Percentiles rank a stretch among this genome's conserved stretches.
Evolutionary conservation across 2,113 vertebrate genomes (phyloP).

Genomic region (Sarotherodon lohbergeri): DNA sequence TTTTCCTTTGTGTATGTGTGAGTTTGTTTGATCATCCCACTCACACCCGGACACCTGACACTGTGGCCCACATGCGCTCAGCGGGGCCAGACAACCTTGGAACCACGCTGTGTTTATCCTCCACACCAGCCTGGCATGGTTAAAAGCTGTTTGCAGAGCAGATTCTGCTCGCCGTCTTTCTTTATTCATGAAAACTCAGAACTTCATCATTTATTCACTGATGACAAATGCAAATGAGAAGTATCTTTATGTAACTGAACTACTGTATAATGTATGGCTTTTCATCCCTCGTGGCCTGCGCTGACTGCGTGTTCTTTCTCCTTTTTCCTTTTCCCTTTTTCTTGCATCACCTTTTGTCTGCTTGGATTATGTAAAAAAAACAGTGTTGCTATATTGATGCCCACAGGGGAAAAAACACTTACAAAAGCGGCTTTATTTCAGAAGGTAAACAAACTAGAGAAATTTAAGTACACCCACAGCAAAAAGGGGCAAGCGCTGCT

Average conservation of each 20-base stretch:
- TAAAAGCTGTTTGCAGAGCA: not conserved
- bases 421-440: not conserved
- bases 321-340: not conserved
- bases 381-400: not conserved
- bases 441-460: not conserved
- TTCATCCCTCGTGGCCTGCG: not conserved
- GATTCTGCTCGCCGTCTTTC: not conserved
- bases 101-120: not conserved
- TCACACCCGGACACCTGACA: not conserved
- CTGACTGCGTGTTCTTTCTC: not conserved
- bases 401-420: not conserved
- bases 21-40: not conserved
- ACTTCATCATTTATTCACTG: not conserved
- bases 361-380: not conserved
- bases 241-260: constrained; percentile 24
- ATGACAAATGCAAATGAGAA: constrained; percentile 19
- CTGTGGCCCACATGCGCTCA: not conserved
- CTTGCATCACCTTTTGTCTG: not conserved
- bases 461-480: not conserved
- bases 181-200: not conserved
- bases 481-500: not conserved
- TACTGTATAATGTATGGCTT: constrained; percentile 1
- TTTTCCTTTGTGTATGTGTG: not conserved
- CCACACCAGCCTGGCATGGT: not conserved
- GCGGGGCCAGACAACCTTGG: not conserved